Evolutionary conservation across 1,140 invertebrate species (phyloP).

Genomic region (Drosophila gunungcola): DNA sequence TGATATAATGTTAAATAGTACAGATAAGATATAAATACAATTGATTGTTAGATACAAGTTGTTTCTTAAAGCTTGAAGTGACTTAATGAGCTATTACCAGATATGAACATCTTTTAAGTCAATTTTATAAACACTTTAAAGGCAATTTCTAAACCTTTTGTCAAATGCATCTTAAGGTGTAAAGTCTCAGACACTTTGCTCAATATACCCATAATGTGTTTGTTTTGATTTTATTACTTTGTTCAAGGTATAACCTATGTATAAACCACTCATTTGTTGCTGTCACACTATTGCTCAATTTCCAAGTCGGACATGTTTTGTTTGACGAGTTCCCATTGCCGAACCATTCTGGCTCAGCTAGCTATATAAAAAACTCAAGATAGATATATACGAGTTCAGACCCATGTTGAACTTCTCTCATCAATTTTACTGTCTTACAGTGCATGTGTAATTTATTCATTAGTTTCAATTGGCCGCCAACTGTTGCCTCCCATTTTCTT

Average conservation of each 20-base stretch:
- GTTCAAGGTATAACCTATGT: neutral
- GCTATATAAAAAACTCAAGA: slow-evolving; percentile 3
- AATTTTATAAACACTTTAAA: too few relatives aligned
- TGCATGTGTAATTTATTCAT: slow-evolving; percentile 67
- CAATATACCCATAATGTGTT: slow-evolving; percentile 11
- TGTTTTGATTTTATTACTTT: slow-evolving; percentile 22
- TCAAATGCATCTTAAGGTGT: neutral
- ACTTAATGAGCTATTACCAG: too few relatives aligned
- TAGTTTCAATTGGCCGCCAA: slow-evolving; percentile 59
- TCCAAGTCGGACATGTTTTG: slow-evolving; percentile 27
- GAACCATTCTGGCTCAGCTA: slow-evolving; percentile 2
- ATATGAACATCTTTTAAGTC: too few relatives aligned
- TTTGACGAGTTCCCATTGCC: slow-evolving; percentile 22
- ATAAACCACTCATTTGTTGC: slow-evolving; percentile 18
- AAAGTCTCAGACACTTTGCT: neutral
- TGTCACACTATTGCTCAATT: slow-evolving; percentile 40
- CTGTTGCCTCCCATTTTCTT: slow-evolving; percentile 18
- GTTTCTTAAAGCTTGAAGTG: too few relatives aligned
- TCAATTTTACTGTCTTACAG: slow-evolving; percentile 40
- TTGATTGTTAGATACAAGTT: too few relatives aligned
- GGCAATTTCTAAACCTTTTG: too few relatives aligned
- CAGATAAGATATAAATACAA: too few relatives aligned
- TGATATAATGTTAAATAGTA: too few relatives aligned
- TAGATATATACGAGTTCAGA: slow-evolving; percentile 27
- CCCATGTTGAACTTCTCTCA: slow-evolving; percentile 54